These are phyloP conservation scores for Nycticorax nycticorax DNA, from an alignment of 2,113 vertebrate species.

Conservation along the genomic window DNA sequence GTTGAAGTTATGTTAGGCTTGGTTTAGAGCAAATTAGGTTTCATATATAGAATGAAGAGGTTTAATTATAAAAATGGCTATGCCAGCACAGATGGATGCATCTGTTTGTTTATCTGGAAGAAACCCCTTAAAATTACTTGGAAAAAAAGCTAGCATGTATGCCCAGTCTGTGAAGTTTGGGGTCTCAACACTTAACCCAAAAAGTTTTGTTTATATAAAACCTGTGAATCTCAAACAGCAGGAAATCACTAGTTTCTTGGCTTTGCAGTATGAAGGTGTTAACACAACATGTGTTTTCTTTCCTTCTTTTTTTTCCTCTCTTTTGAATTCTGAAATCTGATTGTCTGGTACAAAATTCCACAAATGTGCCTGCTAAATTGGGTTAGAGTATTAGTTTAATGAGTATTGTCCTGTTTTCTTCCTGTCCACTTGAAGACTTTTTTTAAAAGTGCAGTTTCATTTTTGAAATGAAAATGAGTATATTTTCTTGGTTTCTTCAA, in stretches of 20 bases:
- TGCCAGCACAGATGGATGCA: background rate
- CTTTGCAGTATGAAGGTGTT: background rate
- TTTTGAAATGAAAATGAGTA: background rate
- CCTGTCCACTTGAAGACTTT: background rate
- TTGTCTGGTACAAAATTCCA: background rate
- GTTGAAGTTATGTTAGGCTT: background rate
- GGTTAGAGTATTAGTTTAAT: background rate
- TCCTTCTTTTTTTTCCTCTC: background rate
- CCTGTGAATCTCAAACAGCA: background rate
- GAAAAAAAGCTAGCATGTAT: background rate
- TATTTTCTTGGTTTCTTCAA: background rate
- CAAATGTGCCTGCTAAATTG: background rate
- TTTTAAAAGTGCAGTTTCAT: background rate
- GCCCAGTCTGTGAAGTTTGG: background rate
- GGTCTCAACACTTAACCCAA: background rate
- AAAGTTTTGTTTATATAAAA: background rate
- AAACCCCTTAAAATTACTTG: background rate
- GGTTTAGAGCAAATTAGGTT: background rate
- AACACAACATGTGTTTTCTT: accelerated
- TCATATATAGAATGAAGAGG: background rate
- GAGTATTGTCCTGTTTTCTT: background rate
- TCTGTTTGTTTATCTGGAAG: background rate
- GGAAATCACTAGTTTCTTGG: background rate
- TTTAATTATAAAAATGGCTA: background rate
- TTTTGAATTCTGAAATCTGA: background rate